Percentiles rank a stretch among this genome's conserved stretches.
Conservation (phyloP, 2,888 invertebrate species). For the Balanococcus diminutus region DNA sequence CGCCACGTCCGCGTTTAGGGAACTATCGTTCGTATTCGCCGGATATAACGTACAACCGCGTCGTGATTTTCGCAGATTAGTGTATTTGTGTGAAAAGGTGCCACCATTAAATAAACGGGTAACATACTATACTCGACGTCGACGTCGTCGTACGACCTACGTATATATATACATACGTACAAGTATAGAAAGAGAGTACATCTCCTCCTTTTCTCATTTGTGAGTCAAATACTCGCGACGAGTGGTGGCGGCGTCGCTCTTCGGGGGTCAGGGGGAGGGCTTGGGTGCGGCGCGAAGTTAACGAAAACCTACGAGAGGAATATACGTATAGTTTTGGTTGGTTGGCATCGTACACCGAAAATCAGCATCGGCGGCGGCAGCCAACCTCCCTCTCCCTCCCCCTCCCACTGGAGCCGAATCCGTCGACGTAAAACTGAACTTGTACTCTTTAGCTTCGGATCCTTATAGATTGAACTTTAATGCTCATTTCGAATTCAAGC, state of each 20-base stretch:
- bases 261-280: no score
- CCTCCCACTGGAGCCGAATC: background rate
- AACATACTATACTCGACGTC: background rate
- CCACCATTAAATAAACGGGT: constrained; percentile 9
- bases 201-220: background rate
- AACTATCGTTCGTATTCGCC: no score
- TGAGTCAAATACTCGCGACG: background rate
- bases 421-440: background rate
- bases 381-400: background rate
- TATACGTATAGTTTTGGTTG: background rate
- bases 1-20: no score
- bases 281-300: no score
- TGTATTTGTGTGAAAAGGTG: constrained; percentile 5
- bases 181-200: background rate
- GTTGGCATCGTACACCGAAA: background rate
- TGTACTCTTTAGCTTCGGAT: constrained; percentile 4
- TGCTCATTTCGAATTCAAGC: constrained; percentile 48
- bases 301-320: no score
- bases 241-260: background rate
- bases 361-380: no score
- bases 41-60: background rate
- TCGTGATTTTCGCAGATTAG: constrained; percentile 1
- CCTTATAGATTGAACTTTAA: constrained; percentile 46
- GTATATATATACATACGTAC: background rate
- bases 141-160: background rate